These are phyloP conservation scores for Drosophila serrata DNA, from an alignment of 1,140 invertebrate species.

Conservation along the genomic window DNA sequence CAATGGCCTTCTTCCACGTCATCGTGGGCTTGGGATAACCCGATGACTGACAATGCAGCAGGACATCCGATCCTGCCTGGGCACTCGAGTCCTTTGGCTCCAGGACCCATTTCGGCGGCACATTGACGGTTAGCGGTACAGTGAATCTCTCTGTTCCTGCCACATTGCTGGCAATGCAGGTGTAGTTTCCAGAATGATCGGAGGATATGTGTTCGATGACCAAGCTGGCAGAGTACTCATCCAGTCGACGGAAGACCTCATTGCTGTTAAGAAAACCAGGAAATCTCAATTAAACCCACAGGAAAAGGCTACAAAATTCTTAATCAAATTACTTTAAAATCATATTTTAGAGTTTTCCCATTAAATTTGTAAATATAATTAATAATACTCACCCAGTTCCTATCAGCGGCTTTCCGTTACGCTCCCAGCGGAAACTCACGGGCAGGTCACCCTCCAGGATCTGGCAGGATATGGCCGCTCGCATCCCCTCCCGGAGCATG, in stretches of 20 bases:
- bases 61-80: slow-evolving; percentile 92
- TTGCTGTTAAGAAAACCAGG: slow-evolving; percentile 46
- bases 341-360: neutral
- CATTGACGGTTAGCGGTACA: slow-evolving; percentile 93
- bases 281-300: neutral
- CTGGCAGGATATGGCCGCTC: slow-evolving; percentile 96
- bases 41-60: slow-evolving; percentile 95
- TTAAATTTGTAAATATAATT: no score
- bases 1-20: slow-evolving; percentile 94
- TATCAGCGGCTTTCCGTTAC: slow-evolving; percentile 90
- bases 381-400: slow-evolving; percentile 73
- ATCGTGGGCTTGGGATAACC: slow-evolving; percentile 95
- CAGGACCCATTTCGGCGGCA: slow-evolving; percentile 96
- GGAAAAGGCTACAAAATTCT: no score
- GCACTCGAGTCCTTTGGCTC: slow-evolving; percentile 95
- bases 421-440: slow-evolving; percentile 94
- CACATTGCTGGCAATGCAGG: slow-evolving; percentile 94
- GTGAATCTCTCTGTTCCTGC: slow-evolving; percentile 91
- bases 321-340: neutral
- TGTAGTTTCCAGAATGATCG: slow-evolving; percentile 94
- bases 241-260: slow-evolving; percentile 88
- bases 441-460: slow-evolving; percentile 97
- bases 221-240: slow-evolving; percentile 95
- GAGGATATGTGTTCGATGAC: slow-evolving; percentile 95
- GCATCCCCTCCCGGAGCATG: slow-evolving; percentile 94